Evolutionary conservation across 1,140 invertebrate species (phyloP), one percentile per base, ranked within the genome.

Genomic region (Pseudomyrmex cubaensis): DNA sequence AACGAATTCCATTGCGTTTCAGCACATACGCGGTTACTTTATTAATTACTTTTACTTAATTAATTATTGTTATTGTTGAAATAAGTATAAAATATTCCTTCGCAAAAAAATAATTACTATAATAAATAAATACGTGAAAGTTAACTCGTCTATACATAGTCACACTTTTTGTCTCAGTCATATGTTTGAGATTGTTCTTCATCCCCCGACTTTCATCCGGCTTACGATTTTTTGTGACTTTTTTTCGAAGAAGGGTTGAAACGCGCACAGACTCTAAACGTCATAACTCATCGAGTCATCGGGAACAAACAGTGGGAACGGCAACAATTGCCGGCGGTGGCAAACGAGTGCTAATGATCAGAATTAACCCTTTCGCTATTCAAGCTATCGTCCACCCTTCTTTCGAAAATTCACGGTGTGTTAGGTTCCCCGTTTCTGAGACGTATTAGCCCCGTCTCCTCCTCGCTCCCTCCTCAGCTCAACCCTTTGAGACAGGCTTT

Each of bases 251-350:
- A 90, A 90, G 90, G 90, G 91, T 85, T 87, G 59, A 72, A 84
- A 56, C 57, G 50, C 15, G 35, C 56, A 59, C 20, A 25, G 85
- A 91, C 87, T 85, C 54, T 72, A 92, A 89, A 92, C 50, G 92
- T 92, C 92, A 87, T 92, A 93, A 92, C 84, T 92, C 90, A 92
- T 92, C 76, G 83, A 87, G 57, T 64, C 76, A 66, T 17, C 59
- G 85, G 84, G 88, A 84, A 90, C 83, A 90, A 88, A 82, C 87
- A 88, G 82, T 92, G 91, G 88, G 91, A 91, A 92, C 86, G 50
- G 82, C 73, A 66, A 44, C 91, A 91, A 90, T 91, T 91, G 91
- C 85, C 76, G 78, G 63, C 64, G 73, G 5, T 64, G 63, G 83
- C 56, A 52, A 74, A 25, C 77, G 85, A 87, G 64, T 74, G 70